A percentile compares a stretch with the other conserved stretches of the same genome.
Conservation (phyloP, 2,888 invertebrate genomes). For the Platynereis dumerilii region DNA sequence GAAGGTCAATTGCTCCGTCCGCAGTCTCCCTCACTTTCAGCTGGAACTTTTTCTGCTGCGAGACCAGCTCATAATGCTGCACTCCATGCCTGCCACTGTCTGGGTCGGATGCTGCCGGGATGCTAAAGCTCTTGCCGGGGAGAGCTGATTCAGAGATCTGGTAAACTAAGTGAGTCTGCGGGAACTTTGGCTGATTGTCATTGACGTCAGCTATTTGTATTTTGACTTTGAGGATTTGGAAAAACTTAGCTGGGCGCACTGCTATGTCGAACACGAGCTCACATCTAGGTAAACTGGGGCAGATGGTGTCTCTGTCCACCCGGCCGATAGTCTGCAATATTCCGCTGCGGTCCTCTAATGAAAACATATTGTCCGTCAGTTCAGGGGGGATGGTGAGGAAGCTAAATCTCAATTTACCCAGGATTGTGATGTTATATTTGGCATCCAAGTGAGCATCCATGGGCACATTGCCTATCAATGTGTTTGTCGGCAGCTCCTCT, state of each 20-base stretch:
- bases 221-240: constrained; percentile 25
- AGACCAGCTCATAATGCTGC: constrained; percentile 28
- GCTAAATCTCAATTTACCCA: constrained; percentile 30
- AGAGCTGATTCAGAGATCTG: constrained; percentile 21
- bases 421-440: constrained; percentile 19
- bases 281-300: constrained; percentile 17
- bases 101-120: constrained; percentile 23
- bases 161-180: constrained; percentile 7
- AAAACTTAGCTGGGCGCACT: constrained; percentile 16
- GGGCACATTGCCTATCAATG: constrained; percentile 46
- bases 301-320: constrained; percentile 24
- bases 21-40: constrained; percentile 18
- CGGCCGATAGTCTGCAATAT: constrained; percentile 16
- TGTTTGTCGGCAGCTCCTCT: constrained; percentile 48
- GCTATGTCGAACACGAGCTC: constrained; percentile 19
- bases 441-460: constrained; percentile 58
- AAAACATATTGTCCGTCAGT: constrained; percentile 27
- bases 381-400: constrained; percentile 35
- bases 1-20: constrained; percentile 23
- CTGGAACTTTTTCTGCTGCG: constrained; percentile 9
- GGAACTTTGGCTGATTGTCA: constrained; percentile 26
- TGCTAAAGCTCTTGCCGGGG: constrained; percentile 19
- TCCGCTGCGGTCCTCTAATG: constrained; percentile 30
- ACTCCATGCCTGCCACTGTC: constrained; percentile 30
- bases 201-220: constrained; percentile 24